A percentile compares a stretch with the other conserved stretches of the same genome.
phyloP scores from a whole-genome alignment of 2,888 invertebrate species.

The Clusia tigrina region DNA sequence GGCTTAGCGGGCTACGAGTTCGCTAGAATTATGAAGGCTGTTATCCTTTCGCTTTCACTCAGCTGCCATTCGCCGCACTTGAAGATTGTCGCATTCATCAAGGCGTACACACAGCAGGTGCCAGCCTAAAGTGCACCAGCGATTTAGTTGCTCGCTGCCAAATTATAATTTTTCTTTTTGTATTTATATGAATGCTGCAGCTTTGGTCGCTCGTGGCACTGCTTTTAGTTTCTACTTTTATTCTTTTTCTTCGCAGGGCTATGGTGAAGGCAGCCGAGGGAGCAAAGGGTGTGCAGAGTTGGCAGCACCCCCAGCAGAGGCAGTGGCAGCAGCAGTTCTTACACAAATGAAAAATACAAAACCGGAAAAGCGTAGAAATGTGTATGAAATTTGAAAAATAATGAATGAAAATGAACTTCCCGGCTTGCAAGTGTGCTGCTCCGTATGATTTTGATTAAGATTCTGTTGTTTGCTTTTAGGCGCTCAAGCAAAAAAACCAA shows the following conservation, averaged over 20 bases:
- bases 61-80: neutral
- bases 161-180: constrained; percentile 23
- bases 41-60: neutral
- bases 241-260: neutral
- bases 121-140: neutral
- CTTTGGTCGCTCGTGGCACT: neutral
- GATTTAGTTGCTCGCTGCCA: neutral
- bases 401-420: constrained; percentile 8
- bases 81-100: neutral
- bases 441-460: constrained; percentile 55
- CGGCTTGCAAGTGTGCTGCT: constrained; percentile 37
- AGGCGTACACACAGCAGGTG: neutral
- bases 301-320: no score
- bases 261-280: neutral
- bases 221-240: neutral
- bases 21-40: neutral
- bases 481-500: constrained; percentile 21
- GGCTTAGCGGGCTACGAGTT: neutral
- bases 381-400: constrained; percentile 1
- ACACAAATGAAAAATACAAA: neutral
- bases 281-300: no score
- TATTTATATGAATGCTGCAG: constrained; percentile 42
- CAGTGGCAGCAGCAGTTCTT: no score
- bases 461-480: constrained; percentile 26
- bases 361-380: constrained; percentile 4